Evolutionary conservation across 2,113 vertebrate species (phyloP), one percentile per base, ranked within the genome.

Genomic region (Corythornis madagascariensis): DNA sequence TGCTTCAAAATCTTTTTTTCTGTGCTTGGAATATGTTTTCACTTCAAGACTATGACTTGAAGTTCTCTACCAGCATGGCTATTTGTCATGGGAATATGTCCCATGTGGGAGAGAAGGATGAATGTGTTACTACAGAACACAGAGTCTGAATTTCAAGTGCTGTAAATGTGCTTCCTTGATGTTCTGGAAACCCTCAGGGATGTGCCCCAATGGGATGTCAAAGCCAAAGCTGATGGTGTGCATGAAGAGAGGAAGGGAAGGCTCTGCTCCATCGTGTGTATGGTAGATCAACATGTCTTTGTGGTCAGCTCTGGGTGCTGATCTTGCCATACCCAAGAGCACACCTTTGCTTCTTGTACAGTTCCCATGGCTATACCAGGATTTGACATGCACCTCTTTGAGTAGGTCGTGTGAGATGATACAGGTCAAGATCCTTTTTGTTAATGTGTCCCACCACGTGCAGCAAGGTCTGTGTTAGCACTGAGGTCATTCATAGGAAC

Each of bases 401-500:
- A 29, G 5, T 9, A 11, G 16, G 28, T 53, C 48, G 38, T 40
- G 20, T 33, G 42, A 6, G 31, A 10, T 28, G 24, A 10, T 42
- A 5, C 2, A 40, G 45, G 22, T 38, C 45, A 38, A 29, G 83
- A 31, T 66, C 26, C 14, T 38, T 24, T 47, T 13, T 42, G 24
- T 31, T 28, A 13, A 20, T 4, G 9, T 55, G 40, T 45, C 5
- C 28, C 38, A 35, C n/a, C 19, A 20, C n/a, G 35, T 24, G 9
- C 26, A 33, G 63, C 2, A 1, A 10, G 18, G 15, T 11, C 50
- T 71, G 40, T 13, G 18, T 31, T 64, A 35, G 56, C 26, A 18
- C 26, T 3, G 0, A 14, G 16, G 4, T 16, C 0, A 0, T 12
- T 38, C 29, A 4, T 6, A 24, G 61, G 69, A 45, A 45, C 26